A percentile compares a stretch with the other conserved stretches of the same genome.
These are phyloP conservation scores for Thaleichthys pacificus DNA, from an alignment of 2,797 vertebrate genomes.

Conservation along the genomic window DNA sequence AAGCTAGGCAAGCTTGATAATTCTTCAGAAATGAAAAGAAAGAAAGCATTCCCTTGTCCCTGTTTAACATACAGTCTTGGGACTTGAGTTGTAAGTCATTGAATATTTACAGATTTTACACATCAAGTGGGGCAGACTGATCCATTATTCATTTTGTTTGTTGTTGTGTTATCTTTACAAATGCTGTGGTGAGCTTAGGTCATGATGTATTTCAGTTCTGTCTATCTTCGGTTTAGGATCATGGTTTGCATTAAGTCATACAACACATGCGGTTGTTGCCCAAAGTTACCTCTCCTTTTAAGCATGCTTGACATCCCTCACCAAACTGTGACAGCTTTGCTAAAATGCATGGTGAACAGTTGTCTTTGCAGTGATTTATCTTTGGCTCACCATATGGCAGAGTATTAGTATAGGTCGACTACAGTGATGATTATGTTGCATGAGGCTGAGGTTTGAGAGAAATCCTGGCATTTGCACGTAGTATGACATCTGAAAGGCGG, in stretches of 20 bases:
- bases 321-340: constrained; percentile 9
- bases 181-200: constrained; percentile 2
- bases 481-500: constrained; percentile 34
- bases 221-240: neutral
- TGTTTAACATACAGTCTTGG: constrained; percentile 60
- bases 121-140: constrained; percentile 52
- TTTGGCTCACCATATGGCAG: constrained; percentile 36
- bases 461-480: constrained; percentile 21
- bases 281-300: constrained; percentile 9
- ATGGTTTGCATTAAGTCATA: constrained; percentile 13
- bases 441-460: constrained; percentile 39
- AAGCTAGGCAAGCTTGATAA: constrained; percentile 74
- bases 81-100: constrained; percentile 61
- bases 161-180: constrained; percentile 47
- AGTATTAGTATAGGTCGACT: constrained; percentile 42
- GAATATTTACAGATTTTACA: constrained; percentile 68
- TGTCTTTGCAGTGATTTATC: constrained; percentile 40
- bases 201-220: constrained; percentile 9
- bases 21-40: constrained; percentile 64
- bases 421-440: constrained; percentile 38
- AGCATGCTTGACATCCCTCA: constrained; percentile 27
- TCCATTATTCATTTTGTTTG: constrained; percentile 71
- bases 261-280: constrained; percentile 5
- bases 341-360: constrained; percentile 12
- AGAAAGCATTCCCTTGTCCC: constrained; percentile 43